Evolutionary conservation across 2,113 vertebrate species (phyloP), one percentile per base, ranked within the genome.

Genomic region (Acrocephalus kingi): DNA sequence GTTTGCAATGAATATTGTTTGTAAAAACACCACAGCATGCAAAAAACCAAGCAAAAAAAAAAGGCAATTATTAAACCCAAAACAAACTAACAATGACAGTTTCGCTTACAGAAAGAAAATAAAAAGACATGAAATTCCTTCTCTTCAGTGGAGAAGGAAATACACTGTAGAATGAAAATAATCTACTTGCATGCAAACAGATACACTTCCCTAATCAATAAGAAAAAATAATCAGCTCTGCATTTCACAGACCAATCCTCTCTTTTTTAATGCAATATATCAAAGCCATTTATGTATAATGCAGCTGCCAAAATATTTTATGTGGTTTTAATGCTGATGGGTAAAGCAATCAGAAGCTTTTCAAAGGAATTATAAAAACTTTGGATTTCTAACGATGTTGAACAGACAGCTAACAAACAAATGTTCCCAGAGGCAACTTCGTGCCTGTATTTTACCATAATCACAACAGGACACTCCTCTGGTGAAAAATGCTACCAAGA

Each of bases 241-340:
- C 22, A 72, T 93, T 95, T 93, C 75, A 52, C 72, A 94, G 27
- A 84, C 25, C 69, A 68, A 67, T 51, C 21, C 17, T 23, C 10
- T 11, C 14, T 41, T 87, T 88, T 92, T 84, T 10, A 89, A 78
- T 83, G 81, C 55, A 83, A 4, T 63, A 85, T 88, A 96, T 83
- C 74, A 91, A 91, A 92, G 92, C 87, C 90, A 77, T 33, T 75
- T 43, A 73, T 76, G 58, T 17, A 77, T 89, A 76, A 91, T 72
- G 19, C 83, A 93, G 76, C 31, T 94, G 89, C 72, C 62, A 94
- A 95, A 90, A 68, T 94, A 91, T 86, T 80, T 84, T 48, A 90
- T 80, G 74, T 68, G 54, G 30, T 28, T 93, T 93, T 71, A 87
- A 77, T 54, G 59, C 14, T 54, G 52, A 61, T 45, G 66, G 88